A percentile compares a stretch with the other conserved stretches of the same genome.
Conservation (phyloP, 2,113 vertebrate genomes). For the Carassius gibelio region DNA sequence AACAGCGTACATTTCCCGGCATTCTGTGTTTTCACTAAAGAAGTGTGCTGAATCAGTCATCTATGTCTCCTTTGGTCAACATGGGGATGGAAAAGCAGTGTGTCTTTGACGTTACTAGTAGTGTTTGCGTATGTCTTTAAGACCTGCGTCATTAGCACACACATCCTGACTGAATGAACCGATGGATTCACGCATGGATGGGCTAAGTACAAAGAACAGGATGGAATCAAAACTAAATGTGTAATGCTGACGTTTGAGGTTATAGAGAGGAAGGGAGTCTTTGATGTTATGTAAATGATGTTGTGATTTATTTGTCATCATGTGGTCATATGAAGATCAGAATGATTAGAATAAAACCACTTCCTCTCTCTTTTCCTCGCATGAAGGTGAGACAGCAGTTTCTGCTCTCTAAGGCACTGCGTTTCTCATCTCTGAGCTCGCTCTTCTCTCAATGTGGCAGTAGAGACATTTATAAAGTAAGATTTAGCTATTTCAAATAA, state of each 20-base stretch:
- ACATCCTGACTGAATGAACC: neutral
- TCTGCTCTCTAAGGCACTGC: neutral
- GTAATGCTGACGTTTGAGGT: neutral
- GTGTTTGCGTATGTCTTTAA: constrained; percentile 23
- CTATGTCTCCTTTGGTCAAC: constrained; percentile 25
- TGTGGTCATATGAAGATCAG: neutral
- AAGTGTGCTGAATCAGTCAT: constrained; percentile 29
- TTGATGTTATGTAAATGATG: constrained; percentile 39
- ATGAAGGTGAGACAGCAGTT: constrained; percentile 4
- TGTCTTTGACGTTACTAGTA: neutral
- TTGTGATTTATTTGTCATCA: constrained; percentile 5
- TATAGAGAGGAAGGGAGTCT: neutral
- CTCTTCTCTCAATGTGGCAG: neutral
- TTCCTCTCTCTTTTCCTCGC: neutral
- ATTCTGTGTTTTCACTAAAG: constrained; percentile 7
- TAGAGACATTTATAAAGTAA: too few species aligned
- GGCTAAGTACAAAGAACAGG: neutral
- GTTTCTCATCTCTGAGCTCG: neutral
- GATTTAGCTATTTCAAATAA: too few species aligned
- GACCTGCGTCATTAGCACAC: neutral
- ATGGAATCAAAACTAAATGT: neutral
- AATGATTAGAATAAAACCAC: constrained; percentile 56
- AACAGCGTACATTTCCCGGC: too few species aligned
- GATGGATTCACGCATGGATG: constrained; percentile 1
- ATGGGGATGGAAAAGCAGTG: constrained; percentile 39